A percentile compares a stretch with the other conserved stretches of the same genome.
These are phyloP conservation scores for Datnioides undecimradiatus DNA, from an alignment of 2,113 vertebrate species.

Conservation along the genomic window DNA sequence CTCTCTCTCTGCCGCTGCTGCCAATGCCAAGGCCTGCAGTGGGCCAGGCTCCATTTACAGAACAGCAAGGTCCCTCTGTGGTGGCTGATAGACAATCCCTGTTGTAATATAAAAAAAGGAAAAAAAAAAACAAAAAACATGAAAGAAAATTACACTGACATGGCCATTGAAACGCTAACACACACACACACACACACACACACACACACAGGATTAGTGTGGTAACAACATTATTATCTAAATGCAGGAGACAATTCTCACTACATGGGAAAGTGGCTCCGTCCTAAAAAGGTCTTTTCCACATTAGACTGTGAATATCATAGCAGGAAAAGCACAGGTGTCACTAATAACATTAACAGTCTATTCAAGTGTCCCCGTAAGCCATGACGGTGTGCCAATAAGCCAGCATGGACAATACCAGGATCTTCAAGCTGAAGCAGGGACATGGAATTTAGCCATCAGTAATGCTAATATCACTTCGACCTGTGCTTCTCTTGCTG, in stretches of 20 bases:
- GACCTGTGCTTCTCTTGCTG: not conserved
- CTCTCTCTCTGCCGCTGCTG: slow-evolving; percentile 4
- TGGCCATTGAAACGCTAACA: slow-evolving; percentile 21
- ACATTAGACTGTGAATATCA: not conserved
- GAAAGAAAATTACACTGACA: slow-evolving; percentile 32
- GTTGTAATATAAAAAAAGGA: slow-evolving; percentile 12
- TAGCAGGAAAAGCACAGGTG: not conserved
- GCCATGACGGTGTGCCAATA: not conserved
- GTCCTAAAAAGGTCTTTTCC: not conserved
- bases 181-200: too few relatives aligned
- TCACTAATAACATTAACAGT: not conserved
- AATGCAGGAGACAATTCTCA: not conserved
- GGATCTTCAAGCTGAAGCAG: not conserved
- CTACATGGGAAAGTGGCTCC: not conserved
- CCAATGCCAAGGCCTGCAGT: slow-evolving; percentile 43
- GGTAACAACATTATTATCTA: not conserved
- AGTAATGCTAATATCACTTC: not conserved
- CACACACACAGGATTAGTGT: not conserved
- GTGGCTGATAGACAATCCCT: slow-evolving; percentile 48
- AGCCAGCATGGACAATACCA: not conserved
- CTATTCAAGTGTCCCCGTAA: not conserved
- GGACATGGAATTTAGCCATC: not conserved
- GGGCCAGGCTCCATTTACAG: slow-evolving; percentile 44
- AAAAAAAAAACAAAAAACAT: slow-evolving; percentile 13
- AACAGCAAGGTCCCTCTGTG: slow-evolving; percentile 55